phyloP scores from a whole-genome alignment of 2,113 vertebrate genomes.

The Epinephelus lanceolatus region DNA sequence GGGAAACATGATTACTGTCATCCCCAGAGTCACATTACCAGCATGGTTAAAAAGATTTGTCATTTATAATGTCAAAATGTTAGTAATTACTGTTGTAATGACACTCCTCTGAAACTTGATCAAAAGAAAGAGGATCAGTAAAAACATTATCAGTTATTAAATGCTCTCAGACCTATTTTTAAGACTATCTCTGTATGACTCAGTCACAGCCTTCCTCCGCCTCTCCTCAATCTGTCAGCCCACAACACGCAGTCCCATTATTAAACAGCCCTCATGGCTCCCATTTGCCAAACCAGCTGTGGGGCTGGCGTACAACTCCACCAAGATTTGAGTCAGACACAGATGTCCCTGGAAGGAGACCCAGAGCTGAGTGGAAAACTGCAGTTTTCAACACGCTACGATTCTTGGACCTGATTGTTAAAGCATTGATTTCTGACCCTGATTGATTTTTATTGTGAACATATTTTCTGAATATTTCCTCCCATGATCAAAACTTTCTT shows the following conservation, averaged over 20 bases:
- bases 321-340: conserved; percentile 36
- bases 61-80: background rate
- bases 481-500: background rate
- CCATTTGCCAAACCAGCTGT: conserved; percentile 61
- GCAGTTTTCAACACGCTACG: background rate
- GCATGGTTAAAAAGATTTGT: background rate
- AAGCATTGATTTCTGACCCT: background rate
- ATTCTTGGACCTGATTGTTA: conserved; percentile 11
- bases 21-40: background rate
- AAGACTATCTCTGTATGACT: conserved; percentile 3
- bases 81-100: background rate
- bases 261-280: conserved; percentile 6
- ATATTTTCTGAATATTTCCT: background rate
- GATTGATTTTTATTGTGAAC: conserved; percentile 1
- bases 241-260: background rate
- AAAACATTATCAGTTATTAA: background rate
- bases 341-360: conserved; percentile 41
- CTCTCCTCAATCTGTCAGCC: conserved; percentile 49
- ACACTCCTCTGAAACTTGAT: background rate
- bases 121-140: background rate
- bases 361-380: conserved; percentile 13
- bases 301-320: conserved; percentile 16
- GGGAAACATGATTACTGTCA: too few relatives aligned
- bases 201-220: conserved; percentile 29
- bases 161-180: conserved; percentile 9